These are phyloP conservation scores for Eueides isabella DNA, from an alignment of 1,140 invertebrate species.

Conservation along the genomic window DNA sequence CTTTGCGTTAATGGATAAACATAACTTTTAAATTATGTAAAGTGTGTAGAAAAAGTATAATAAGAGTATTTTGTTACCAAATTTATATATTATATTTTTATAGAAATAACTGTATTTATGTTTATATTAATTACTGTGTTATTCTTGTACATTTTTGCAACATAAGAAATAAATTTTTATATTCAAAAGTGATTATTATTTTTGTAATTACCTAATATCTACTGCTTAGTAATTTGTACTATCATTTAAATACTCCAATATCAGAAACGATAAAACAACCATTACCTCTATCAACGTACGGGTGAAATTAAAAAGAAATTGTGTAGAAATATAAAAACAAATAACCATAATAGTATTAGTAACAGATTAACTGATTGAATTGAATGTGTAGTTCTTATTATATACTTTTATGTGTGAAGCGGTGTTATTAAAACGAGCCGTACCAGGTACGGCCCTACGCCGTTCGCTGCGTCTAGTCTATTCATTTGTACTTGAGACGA, in stretches of 20 bases:
- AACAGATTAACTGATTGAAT: too few relatives aligned
- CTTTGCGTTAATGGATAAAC: background rate
- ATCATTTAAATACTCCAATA: slow-evolving; percentile 19
- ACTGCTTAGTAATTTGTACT: slow-evolving; percentile 13
- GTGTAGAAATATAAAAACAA: background rate
- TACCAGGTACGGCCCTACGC: slow-evolving; percentile 23
- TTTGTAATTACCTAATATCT: slow-evolving; percentile 2
- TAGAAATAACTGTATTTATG: background rate
- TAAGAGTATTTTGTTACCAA: background rate
- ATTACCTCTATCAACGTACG: slow-evolving; percentile 28
- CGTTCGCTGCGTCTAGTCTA: too few relatives aligned
- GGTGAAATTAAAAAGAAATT: slow-evolving; percentile 16
- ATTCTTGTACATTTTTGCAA: background rate
- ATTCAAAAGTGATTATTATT: background rate
- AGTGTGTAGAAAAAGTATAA: background rate
- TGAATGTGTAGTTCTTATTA: too few relatives aligned
- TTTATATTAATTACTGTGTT: background rate
- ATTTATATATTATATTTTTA: too few relatives aligned
- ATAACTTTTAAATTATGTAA: background rate
- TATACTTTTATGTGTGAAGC: background rate
- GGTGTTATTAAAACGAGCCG: background rate
- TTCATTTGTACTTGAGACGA: too few relatives aligned
- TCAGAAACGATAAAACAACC: slow-evolving; percentile 30
- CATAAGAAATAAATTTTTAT: background rate
- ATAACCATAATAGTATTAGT: background rate